Evolutionary conservation across 2,113 vertebrate genomes (phyloP).

Genomic region (Passer domesticus): DNA sequence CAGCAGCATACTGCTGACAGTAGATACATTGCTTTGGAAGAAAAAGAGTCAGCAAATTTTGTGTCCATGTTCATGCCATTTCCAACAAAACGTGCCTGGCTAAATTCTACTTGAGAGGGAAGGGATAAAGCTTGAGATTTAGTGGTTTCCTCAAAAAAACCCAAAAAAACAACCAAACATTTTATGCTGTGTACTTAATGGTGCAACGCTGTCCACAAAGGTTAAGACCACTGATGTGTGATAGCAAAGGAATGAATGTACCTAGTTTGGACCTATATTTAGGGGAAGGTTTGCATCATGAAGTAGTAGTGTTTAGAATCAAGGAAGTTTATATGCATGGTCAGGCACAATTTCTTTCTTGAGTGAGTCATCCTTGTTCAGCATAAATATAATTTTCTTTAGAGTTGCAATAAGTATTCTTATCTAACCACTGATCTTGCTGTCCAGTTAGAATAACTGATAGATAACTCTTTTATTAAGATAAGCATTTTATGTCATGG

Average conservation of each 20-base stretch:
- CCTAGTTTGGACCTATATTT: neutral
- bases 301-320: neutral
- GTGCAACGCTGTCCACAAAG: neutral
- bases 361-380: constrained; percentile 17
- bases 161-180: neutral
- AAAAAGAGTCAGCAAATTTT: neutral
- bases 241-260: neutral
- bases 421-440: neutral
- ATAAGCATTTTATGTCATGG: neutral
- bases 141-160: neutral
- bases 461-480: neutral
- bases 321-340: constrained; percentile 19
- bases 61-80: neutral
- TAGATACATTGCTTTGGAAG: neutral
- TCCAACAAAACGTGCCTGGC: constrained; percentile 8
- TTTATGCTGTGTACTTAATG: neutral
- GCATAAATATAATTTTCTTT: neutral
- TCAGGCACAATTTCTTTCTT: constrained; percentile 17
- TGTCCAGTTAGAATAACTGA: neutral
- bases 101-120: neutral
- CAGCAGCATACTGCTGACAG: neutral
- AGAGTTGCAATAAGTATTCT: neutral
- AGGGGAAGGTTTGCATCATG: neutral
- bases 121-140: neutral
- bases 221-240: neutral